Percentiles rank a stretch among this genome's conserved stretches.
These are phyloP conservation scores for Clivina fossor DNA, from an alignment of 2,888 invertebrate species.

Conservation along the genomic window DNA sequence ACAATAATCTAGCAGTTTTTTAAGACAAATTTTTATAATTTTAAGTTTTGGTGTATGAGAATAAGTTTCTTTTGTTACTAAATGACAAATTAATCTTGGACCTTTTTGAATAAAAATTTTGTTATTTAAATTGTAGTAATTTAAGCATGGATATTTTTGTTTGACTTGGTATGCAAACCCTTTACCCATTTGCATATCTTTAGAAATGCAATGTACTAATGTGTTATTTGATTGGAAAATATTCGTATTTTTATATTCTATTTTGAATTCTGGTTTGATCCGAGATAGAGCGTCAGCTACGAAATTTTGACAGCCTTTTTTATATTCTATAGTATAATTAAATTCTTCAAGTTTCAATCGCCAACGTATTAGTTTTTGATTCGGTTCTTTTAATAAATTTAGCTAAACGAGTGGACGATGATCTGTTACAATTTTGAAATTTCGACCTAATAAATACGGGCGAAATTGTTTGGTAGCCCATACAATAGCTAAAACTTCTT, in stretches of 20 bases:
- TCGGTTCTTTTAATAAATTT: slow-evolving; percentile 41
- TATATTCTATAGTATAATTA: slow-evolving; percentile 37
- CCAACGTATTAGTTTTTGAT: slow-evolving; percentile 42
- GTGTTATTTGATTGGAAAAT: slow-evolving; percentile 19
- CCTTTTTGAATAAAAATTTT: slow-evolving; percentile 15
- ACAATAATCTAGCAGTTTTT: slow-evolving; percentile 13
- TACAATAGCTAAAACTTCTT: slow-evolving; percentile 36
- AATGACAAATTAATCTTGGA: slow-evolving; percentile 10
- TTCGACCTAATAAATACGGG: slow-evolving; percentile 36
- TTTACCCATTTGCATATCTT: slow-evolving; percentile 12
- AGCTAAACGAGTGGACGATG: slow-evolving; percentile 33
- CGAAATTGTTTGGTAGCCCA: slow-evolving; percentile 36
- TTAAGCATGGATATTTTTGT: slow-evolving; percentile 3
- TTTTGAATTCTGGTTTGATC: slow-evolving; percentile 19
- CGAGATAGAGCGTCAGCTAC: slow-evolving; percentile 20
- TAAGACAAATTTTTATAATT: slow-evolving; percentile 12
- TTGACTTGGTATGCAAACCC: slow-evolving; percentile 4
- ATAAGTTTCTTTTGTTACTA: slow-evolving; percentile 15
- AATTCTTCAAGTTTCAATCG: slow-evolving; percentile 43
- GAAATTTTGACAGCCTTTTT: slow-evolving; percentile 18
- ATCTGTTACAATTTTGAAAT: slow-evolving; percentile 35
- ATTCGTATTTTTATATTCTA: slow-evolving; percentile 10
- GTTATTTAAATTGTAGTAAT: slow-evolving; percentile 4
- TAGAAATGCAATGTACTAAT: slow-evolving; percentile 14
- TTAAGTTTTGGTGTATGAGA: slow-evolving; percentile 1